Conservation (phyloP, 2,113 vertebrate genomes). For the Junco hyemalis region DNA sequence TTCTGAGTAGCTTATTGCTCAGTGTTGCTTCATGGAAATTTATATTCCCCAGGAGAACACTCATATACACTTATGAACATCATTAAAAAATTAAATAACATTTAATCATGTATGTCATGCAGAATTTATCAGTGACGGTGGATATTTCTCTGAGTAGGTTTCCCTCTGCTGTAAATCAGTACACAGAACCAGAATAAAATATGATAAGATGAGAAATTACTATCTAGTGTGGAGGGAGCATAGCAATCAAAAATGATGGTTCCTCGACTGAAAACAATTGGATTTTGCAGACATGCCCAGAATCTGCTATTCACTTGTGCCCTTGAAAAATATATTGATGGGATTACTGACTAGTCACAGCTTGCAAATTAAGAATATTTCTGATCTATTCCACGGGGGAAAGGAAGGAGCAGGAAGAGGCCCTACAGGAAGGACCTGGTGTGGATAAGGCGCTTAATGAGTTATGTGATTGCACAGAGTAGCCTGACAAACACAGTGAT, state of each 20-base stretch:
- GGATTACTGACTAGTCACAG: neutral
- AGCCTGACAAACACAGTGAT: rapidly evolving
- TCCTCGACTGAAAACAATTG: neutral
- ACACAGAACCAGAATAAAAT: neutral
- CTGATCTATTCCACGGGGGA: neutral
- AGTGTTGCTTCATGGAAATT: neutral
- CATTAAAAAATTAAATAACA: slow-evolving; percentile 33
- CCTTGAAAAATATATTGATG: slow-evolving; percentile 2
- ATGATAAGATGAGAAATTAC: neutral
- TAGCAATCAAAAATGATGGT: neutral
- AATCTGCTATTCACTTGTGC: neutral
- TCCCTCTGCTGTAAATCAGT: neutral
- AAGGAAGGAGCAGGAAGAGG: neutral
- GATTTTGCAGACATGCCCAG: neutral
- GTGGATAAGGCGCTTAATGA: neutral
- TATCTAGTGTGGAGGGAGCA: neutral
- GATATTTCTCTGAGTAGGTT: neutral
- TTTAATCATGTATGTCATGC: slow-evolving; percentile 19
- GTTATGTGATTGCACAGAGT: neutral
- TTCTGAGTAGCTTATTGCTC: neutral
- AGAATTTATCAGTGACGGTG: neutral
- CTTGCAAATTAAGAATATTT: neutral
- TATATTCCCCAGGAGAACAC: neutral
- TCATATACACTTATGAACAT: neutral
- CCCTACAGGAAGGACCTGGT: neutral